A percentile compares a stretch with the other conserved stretches of the same genome.
phyloP scores from a whole-genome alignment of 2,797 vertebrate genomes.

The Knipowitschia caucasica region DNA sequence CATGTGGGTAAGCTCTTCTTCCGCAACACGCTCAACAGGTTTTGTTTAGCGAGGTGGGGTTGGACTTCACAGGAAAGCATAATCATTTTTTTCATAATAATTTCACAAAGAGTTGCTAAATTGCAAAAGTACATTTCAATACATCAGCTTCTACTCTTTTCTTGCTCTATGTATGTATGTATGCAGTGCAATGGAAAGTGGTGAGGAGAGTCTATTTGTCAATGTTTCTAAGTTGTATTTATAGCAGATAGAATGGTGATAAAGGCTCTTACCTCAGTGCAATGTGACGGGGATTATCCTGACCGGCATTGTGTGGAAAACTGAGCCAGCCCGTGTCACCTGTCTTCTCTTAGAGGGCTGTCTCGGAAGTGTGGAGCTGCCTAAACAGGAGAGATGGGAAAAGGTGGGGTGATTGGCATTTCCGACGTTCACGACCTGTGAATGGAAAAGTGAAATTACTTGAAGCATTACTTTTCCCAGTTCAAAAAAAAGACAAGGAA shows the following conservation, averaged over 20 bases:
- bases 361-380: conserved; percentile 22
- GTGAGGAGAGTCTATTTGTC: no score
- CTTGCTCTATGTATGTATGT: conserved; percentile 9
- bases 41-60: conserved; percentile 28
- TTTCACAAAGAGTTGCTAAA: no score
- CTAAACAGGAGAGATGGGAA: neutral
- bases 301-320: neutral
- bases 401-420: conserved; percentile 31
- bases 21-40: conserved; percentile 32
- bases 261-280: conserved; percentile 43
- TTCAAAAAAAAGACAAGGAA: no score
- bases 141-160: conserved; percentile 16
- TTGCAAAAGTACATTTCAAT: conserved; percentile 16
- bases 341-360: conserved; percentile 12
- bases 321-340: conserved; percentile 17
- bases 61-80: neutral
- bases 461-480: no score
- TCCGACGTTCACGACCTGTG: conserved; percentile 2
- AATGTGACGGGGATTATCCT: neutral
- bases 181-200: no score
- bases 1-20: neutral
- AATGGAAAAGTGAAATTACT: accelerated
- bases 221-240: neutral
- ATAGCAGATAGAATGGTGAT: neutral
- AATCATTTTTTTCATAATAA: conserved; percentile 15